Conservation (phyloP, 2,888 invertebrate species). For the Hofmannophila pseudospretella region DNA sequence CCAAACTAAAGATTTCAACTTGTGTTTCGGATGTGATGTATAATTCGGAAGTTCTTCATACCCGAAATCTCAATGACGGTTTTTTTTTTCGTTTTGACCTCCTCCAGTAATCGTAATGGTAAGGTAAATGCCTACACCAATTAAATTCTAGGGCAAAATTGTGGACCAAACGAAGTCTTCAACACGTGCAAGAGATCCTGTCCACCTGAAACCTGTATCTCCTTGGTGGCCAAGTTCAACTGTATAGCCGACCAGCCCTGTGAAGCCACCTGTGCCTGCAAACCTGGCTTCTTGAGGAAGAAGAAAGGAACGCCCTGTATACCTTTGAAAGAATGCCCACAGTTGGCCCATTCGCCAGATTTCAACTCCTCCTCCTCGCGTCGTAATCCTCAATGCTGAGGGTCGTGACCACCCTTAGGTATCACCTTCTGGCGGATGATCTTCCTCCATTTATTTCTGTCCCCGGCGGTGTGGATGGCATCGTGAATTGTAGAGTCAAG, state of each 20-base stretch:
- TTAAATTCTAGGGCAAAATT: background rate
- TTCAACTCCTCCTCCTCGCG: too few relatives aligned
- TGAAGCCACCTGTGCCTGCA: constrained; percentile 14
- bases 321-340: constrained; percentile 16
- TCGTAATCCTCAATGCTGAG: too few relatives aligned
- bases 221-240: constrained; percentile 17
- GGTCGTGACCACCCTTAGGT: too few relatives aligned
- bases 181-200: constrained; percentile 22
- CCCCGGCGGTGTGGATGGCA: too few relatives aligned
- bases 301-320: constrained; percentile 16
- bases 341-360: constrained; percentile 10
- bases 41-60: too few relatives aligned
- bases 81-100: too few relatives aligned
- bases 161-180: constrained; percentile 23
- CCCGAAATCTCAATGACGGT: too few relatives aligned
- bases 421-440: too few relatives aligned
- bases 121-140: background rate
- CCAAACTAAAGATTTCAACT: too few relatives aligned
- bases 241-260: constrained; percentile 16
- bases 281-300: constrained; percentile 13
- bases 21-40: too few relatives aligned
- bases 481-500: too few relatives aligned
- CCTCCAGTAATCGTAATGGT: background rate
- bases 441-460: too few relatives aligned
- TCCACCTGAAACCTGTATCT: constrained; percentile 27